These are phyloP conservation scores for Sebastes schlegelii DNA, from an alignment of 2,113 vertebrate genomes.

Conservation along the genomic window DNA sequence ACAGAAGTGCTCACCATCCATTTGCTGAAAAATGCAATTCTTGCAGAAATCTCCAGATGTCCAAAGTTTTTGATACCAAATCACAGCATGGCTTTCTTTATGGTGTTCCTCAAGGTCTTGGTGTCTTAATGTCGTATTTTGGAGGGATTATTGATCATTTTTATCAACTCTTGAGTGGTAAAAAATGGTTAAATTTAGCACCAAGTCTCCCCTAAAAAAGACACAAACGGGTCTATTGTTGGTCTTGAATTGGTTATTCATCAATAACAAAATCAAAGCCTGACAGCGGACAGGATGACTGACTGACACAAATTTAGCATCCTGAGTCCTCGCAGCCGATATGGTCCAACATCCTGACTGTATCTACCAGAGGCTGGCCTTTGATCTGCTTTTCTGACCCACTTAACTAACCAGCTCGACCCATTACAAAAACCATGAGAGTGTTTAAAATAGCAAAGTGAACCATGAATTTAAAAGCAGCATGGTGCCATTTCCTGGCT, in stretches of 20 bases:
- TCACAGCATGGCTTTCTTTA: too few relatives aligned
- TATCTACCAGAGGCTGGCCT: constrained; percentile 43
- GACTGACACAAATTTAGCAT: constrained; percentile 8
- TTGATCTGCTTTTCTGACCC: constrained; percentile 63
- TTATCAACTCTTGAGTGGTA: too few relatives aligned
- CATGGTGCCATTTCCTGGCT: constrained; percentile 63
- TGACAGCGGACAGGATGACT: constrained; percentile 6
- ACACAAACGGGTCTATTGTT: too few relatives aligned
- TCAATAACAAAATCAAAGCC: not conserved
- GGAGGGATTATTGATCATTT: too few relatives aligned
- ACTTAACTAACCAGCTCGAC: constrained; percentile 63
- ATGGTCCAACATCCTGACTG: constrained; percentile 21
- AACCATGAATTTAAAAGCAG: constrained; percentile 68
- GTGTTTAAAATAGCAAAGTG: constrained; percentile 74
- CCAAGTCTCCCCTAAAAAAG: too few relatives aligned
- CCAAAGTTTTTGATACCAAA: too few relatives aligned
- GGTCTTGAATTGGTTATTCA: not conserved
- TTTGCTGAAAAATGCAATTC: too few relatives aligned
- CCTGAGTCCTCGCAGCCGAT: not conserved
- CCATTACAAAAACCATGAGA: constrained; percentile 64
- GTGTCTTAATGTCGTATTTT: too few relatives aligned
- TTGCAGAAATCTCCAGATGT: too few relatives aligned
- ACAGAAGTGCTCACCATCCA: too few relatives aligned
- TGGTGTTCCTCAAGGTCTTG: too few relatives aligned
- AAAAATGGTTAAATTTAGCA: too few relatives aligned